These are phyloP conservation scores for Selenia dentaria DNA, from an alignment of 2,888 invertebrate genomes.

Conservation along the genomic window DNA sequence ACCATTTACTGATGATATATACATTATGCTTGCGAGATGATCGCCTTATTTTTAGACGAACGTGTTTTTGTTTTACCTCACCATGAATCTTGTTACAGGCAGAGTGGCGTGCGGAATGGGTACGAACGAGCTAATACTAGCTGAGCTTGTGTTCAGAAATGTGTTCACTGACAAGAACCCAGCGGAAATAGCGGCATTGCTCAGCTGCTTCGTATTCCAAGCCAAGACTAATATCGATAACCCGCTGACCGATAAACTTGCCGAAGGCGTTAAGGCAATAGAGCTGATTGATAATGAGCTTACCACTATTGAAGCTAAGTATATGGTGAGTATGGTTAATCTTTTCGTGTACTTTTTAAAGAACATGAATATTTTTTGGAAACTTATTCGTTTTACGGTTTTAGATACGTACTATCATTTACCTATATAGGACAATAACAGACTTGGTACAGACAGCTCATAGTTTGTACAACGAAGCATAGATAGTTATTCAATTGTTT, in stretches of 20 bases:
- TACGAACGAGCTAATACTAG: conserved; percentile 94
- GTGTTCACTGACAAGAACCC: conserved; percentile 93
- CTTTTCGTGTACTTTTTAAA: no score
- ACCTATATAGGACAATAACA: no score
- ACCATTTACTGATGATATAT: no score
- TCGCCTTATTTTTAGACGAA: no score
- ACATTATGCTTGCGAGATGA: no score
- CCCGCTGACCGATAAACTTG: conserved; percentile 83
- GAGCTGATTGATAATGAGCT: conserved; percentile 88
- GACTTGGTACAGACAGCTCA: no score
- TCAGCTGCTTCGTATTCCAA: conserved; percentile 97
- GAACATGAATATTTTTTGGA: no score
- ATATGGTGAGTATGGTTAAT: conserved; percentile 85
- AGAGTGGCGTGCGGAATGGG: conserved; percentile 79
- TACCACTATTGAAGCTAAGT: conserved; percentile 86
- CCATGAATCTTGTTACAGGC: conserved; percentile 35
- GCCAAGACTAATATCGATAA: conserved; percentile 88
- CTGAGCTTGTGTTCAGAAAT: conserved; percentile 96
- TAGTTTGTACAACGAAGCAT: no score
- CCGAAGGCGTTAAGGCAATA: conserved; percentile 88
- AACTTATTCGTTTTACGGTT: no score
- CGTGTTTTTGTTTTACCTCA: no score
- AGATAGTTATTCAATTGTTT: no score
- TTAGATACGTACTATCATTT: no score
- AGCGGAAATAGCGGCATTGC: conserved; percentile 96